Evolutionary conservation across 2,113 vertebrate genomes (phyloP).

Genomic region (Leucopternis melanops): DNA sequence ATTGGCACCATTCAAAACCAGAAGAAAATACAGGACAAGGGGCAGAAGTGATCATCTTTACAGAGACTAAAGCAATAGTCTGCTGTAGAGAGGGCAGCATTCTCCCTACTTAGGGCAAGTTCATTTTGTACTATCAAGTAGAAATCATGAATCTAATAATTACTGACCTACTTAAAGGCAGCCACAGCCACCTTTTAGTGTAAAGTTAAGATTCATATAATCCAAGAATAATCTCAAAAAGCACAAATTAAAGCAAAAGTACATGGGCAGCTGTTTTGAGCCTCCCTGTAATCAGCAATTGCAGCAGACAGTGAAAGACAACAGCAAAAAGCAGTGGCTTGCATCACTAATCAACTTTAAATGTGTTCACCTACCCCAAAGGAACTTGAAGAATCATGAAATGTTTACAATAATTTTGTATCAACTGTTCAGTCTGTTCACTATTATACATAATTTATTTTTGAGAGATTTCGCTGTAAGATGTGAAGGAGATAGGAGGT

Average conservation of each 20-base stretch:
- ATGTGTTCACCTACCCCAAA: neutral
- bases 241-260: neutral
- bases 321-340: neutral
- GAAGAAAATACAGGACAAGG: neutral
- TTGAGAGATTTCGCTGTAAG: neutral
- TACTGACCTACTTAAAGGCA: slow-evolving; percentile 20
- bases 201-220: neutral
- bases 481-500: neutral
- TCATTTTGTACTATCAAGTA: neutral
- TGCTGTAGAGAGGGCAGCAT: neutral
- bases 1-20: neutral
- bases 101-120: neutral
- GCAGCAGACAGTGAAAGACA: neutral
- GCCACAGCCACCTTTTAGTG: neutral
- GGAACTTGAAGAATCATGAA: neutral
- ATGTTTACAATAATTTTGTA: neutral
- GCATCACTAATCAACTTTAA: neutral
- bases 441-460: neutral
- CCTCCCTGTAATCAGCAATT: neutral
- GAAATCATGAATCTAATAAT: neutral
- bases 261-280: neutral
- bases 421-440: neutral
- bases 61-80: neutral
- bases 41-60: neutral
- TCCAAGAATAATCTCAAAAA: neutral